Conservation (phyloP, 2,797 vertebrate species). For the Alauda arvensis region DNA sequence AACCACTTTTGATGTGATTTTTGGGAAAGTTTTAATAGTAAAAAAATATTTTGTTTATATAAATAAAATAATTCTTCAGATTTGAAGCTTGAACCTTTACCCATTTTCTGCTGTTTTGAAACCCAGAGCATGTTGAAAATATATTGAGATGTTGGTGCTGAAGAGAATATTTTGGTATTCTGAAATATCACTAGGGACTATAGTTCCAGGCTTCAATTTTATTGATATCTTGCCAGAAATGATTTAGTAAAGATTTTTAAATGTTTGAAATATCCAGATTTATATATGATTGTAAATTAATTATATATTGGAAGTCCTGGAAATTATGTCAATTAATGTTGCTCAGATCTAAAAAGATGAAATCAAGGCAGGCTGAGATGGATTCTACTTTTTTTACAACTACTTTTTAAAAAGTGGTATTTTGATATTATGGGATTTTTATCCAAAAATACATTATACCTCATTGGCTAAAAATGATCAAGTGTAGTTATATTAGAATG, state of each 20-base stretch:
- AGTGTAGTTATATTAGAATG: neutral
- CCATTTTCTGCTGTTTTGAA: slow-evolving; percentile 29
- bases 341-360: neutral
- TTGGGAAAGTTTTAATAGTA: neutral
- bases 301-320: neutral
- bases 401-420: neutral
- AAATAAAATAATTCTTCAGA: neutral
- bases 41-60: slow-evolving; percentile 14
- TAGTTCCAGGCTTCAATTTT: slow-evolving; percentile 8
- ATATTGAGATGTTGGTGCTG: neutral
- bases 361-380: neutral
- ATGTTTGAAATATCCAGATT: neutral
- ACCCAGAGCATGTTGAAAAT: slow-evolving; percentile 11
- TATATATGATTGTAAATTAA: neutral
- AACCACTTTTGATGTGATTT: slow-evolving; percentile 18
- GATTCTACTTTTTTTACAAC: neutral
- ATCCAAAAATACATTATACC: neutral
- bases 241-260: neutral
- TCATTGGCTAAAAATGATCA: neutral
- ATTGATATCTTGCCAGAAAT: slow-evolving; percentile 13
- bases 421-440: neutral
- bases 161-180: slow-evolving; percentile 15
- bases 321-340: neutral
- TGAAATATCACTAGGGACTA: slow-evolving; percentile 12
- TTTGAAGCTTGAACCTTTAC: slow-evolving; percentile 15